Percentiles rank a stretch among this genome's conserved stretches.
phyloP scores from a whole-genome alignment of 2,888 invertebrate genomes.

The Halictus quadricinctus region DNA sequence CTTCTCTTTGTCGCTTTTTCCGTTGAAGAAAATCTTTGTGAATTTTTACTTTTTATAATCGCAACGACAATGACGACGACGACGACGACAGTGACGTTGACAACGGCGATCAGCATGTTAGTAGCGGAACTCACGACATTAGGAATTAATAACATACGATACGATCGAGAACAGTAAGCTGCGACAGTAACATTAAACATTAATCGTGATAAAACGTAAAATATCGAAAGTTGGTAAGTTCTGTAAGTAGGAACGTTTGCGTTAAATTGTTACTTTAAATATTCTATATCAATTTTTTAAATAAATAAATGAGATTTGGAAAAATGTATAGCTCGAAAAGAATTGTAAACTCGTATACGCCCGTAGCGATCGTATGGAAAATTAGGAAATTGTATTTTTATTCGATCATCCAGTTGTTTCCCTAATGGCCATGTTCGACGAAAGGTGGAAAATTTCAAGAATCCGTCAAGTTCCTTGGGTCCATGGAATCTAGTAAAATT shows the following conservation, averaged over 20 bases:
- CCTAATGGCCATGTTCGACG: background rate
- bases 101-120: background rate
- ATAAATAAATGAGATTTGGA: conserved; percentile 26
- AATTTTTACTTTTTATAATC: conserved; percentile 23
- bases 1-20: background rate
- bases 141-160: background rate
- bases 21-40: background rate
- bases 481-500: conserved; percentile 17
- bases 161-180: background rate
- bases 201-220: background rate
- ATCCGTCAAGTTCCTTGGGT: conserved; percentile 1
- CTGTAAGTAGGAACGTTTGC: conserved; percentile 17
- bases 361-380: background rate
- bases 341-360: background rate
- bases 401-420: background rate
- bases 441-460: background rate
- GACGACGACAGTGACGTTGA: background rate
- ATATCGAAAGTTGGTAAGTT: conserved; percentile 17
- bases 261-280: conserved; percentile 38
- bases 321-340: background rate
- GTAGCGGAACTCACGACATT: background rate
- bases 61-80: background rate
- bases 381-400: background rate
- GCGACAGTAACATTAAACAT: conserved; percentile 3
- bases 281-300: conserved; percentile 31